A percentile compares a stretch with the other conserved stretches of the same genome.
Evolutionary conservation across 2,113 vertebrate genomes (phyloP).

Genomic region (Caloenas nicobarica): DNA sequence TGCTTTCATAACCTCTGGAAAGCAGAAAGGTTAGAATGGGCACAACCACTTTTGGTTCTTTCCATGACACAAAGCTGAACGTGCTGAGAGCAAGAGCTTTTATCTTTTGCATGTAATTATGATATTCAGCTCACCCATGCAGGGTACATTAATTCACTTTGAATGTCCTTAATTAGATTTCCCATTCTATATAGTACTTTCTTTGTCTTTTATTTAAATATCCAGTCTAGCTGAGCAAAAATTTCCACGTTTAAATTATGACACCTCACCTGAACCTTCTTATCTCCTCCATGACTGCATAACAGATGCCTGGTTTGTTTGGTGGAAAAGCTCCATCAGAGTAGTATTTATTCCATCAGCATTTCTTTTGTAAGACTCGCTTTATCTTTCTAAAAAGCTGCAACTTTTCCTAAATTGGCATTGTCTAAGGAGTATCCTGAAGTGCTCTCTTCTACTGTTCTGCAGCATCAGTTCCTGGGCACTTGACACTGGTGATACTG

Average conservation of each 20-base stretch:
- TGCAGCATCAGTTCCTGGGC: background rate
- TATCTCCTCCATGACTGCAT: background rate
- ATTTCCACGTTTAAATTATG: background rate
- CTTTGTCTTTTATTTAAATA: conserved; percentile 12
- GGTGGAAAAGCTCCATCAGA: background rate
- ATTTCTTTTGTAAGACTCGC: background rate
- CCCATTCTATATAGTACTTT: background rate
- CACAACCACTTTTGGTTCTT: background rate
- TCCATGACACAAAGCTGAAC: background rate
- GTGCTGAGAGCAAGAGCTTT: background rate
- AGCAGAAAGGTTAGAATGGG: background rate
- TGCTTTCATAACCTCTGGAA: background rate
- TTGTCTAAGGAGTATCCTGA: background rate
- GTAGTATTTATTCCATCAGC: background rate
- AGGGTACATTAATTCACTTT: background rate
- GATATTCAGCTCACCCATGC: background rate
- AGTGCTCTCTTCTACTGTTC: background rate
- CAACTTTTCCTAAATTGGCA: background rate
- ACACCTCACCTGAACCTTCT: background rate
- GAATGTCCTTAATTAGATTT: background rate
- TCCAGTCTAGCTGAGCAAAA: background rate
- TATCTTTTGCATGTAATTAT: background rate
- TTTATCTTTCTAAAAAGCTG: background rate
- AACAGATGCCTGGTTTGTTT: background rate
- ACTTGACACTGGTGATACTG: background rate